Conservation (phyloP, 2,888 invertebrate genomes). For the Exephanes ischioxanthus region DNA sequence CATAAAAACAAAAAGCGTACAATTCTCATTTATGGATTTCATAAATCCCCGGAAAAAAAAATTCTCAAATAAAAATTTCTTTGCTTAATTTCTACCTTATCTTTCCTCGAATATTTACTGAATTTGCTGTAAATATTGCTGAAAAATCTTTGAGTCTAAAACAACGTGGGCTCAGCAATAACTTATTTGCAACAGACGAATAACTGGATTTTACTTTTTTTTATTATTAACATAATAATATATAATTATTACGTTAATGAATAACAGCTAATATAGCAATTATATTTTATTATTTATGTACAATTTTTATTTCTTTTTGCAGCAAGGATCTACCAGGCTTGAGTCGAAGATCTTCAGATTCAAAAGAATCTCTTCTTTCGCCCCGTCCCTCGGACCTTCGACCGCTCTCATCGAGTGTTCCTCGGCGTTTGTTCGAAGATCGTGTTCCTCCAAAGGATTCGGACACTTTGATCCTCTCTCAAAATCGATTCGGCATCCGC, state of each 20-base stretch:
- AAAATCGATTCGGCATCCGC: constrained; percentile 72
- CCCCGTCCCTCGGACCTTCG: constrained; percentile 1
- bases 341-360: constrained; percentile 76
- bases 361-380: constrained; percentile 38
- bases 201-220: too few species aligned
- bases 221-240: too few species aligned
- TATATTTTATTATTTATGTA: not conserved
- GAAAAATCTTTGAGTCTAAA: not conserved
- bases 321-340: constrained; percentile 73
- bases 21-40: not conserved
- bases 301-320: constrained; percentile 69
- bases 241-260: too few species aligned
- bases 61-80: not conserved
- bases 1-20: constrained; percentile 46
- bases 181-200: not conserved
- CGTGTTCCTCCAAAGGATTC: constrained; percentile 73
- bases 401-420: not conserved
- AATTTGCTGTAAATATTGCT: not conserved
- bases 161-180: not conserved
- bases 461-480: constrained; percentile 51
- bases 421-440: constrained; percentile 70
- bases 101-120: not conserved
- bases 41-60: not conserved
- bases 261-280: not conserved
- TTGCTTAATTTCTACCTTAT: not conserved